Conservation (phyloP, 1,140 invertebrate genomes). For the Hyposmocoma kahamanoa region DNA sequence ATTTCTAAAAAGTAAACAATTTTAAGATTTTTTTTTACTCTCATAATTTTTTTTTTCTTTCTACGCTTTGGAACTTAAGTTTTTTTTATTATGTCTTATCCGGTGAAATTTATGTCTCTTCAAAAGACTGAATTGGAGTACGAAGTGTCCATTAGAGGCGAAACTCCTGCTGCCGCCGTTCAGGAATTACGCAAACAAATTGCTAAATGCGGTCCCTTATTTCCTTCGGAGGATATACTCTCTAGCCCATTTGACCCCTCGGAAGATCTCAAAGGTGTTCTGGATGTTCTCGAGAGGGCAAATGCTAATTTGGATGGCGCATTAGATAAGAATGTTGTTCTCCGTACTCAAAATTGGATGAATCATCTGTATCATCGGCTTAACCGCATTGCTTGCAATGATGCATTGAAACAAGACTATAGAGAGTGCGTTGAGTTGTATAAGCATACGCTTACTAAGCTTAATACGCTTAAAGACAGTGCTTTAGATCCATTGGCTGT, state of each 20-base stretch:
- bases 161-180: neutral
- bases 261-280: neutral
- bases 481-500: neutral
- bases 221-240: conserved; percentile 1
- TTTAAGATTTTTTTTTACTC: too few species aligned
- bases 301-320: neutral
- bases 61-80: too few species aligned
- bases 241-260: neutral
- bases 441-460: neutral
- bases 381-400: neutral
- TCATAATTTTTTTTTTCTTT: too few species aligned
- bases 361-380: conserved; percentile 5
- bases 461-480: neutral
- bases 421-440: neutral
- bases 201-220: neutral
- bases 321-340: neutral
- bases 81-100: neutral
- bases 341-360: conserved; percentile 1
- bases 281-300: neutral
- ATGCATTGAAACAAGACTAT: neutral
- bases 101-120: conserved; percentile 1
- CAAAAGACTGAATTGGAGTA: conserved; percentile 3
- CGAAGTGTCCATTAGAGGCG: conserved; percentile 1
- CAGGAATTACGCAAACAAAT: conserved; percentile 6
- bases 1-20: too few species aligned